Conservation (phyloP, 1,140 invertebrate genomes). For the Ostrea edulis region DNA sequence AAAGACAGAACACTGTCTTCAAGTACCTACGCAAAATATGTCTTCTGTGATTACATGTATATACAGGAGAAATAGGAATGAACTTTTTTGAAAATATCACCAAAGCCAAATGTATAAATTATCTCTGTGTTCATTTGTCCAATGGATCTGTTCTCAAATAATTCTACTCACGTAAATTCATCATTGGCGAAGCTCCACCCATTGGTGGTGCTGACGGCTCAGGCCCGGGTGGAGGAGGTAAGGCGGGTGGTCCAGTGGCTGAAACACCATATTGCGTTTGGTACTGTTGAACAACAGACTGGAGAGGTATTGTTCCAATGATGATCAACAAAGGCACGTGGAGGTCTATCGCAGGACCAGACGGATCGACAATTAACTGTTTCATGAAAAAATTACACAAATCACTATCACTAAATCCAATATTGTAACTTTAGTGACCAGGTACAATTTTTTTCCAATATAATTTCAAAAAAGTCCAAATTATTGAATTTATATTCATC, state of each 20-base stretch:
- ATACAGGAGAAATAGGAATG: no score
- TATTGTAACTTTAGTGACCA: no score
- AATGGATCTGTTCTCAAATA: background rate
- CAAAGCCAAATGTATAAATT: no score
- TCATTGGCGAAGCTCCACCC: background rate
- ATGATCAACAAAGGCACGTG: conserved; percentile 65
- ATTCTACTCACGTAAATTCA: conserved; percentile 9
- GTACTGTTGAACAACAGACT: conserved; percentile 42
- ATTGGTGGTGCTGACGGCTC: conserved; percentile 24
- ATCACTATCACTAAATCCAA: background rate
- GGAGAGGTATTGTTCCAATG: conserved; percentile 64
- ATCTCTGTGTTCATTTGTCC: no score
- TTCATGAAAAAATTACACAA: background rate
- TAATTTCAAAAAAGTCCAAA: no score
- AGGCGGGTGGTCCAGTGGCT: background rate
- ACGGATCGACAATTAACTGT: conserved; percentile 66
- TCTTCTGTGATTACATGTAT: no score
- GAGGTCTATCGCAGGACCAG: conserved; percentile 59
- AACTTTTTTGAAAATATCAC: no score
- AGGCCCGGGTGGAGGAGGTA: background rate
- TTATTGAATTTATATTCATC: no score
- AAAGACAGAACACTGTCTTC: no score
- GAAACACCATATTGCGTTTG: background rate
- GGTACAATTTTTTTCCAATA: no score
- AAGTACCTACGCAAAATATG: no score